Conservation (phyloP, 2,797 vertebrate genomes). For the Spea hammondii region DNA sequence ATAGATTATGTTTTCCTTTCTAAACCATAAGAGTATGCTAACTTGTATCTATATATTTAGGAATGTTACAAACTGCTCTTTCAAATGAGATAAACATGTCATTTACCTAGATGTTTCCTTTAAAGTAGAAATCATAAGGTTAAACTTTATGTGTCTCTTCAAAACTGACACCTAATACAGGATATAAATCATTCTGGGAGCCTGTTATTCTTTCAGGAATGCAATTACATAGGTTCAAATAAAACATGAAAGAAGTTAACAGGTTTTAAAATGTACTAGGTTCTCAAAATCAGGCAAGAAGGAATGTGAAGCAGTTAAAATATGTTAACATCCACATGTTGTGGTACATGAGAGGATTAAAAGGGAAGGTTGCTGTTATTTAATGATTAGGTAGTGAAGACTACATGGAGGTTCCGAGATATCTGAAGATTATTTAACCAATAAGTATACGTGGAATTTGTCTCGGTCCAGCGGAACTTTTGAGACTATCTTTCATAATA, state of each 20-base stretch:
- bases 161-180: constrained; percentile 93
- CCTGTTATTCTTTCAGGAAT: constrained; percentile 97
- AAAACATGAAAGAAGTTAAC: constrained; percentile 98
- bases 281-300: constrained; percentile 85
- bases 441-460: background rate
- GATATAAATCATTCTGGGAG: constrained; percentile 89
- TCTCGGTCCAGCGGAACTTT: too few species aligned
- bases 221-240: constrained; percentile 99
- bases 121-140: constrained; percentile 74
- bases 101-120: constrained; percentile 62
- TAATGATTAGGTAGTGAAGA: constrained; percentile 63
- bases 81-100: too few species aligned
- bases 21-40: too few species aligned
- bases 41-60: too few species aligned
- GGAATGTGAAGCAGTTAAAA: constrained; percentile 97
- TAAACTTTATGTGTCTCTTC: constrained; percentile 87
- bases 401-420: constrained; percentile 49
- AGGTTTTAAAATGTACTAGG: constrained; percentile 97
- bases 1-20: too few species aligned
- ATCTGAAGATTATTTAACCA: background rate
- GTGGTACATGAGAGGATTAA: constrained; percentile 71
- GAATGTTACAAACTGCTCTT: too few species aligned
- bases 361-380: constrained; percentile 64
- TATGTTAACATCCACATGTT: constrained; percentile 94
- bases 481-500: too few species aligned